These are phyloP conservation scores for Ctenochaetus hawaiiensis DNA, from an alignment of 2,797 vertebrate genomes.

Conservation along the genomic window DNA sequence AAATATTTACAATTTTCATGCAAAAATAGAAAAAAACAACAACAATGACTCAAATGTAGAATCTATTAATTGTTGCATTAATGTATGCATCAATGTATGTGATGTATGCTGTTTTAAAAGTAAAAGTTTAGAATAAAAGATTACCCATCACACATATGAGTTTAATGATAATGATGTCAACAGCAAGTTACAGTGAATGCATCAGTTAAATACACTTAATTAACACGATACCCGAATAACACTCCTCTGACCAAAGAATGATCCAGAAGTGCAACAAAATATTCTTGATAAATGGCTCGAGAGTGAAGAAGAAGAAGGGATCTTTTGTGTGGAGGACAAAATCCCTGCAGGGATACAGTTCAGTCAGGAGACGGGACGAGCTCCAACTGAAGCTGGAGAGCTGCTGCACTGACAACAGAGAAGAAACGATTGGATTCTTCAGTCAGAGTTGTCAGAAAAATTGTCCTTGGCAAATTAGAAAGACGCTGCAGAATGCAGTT, in stretches of 20 bases:
- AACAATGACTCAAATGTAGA: too few relatives aligned
- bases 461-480: background rate
- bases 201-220: background rate
- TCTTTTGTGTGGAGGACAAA: constrained; percentile 15
- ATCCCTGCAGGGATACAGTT: constrained; percentile 14
- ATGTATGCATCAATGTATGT: too few relatives aligned
- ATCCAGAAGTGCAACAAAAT: background rate
- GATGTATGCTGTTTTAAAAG: too few relatives aligned
- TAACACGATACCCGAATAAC: constrained; percentile 5
- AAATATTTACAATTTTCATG: too few relatives aligned
- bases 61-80: too few relatives aligned
- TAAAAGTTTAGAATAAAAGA: background rate
- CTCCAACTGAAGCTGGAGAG: constrained; percentile 21
- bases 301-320: background rate
- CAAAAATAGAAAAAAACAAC: too few relatives aligned
- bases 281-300: background rate
- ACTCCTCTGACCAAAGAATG: constrained; percentile 2
- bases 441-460: constrained; percentile 12
- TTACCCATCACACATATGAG: background rate
- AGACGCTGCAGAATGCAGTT: too few relatives aligned
- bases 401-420: constrained; percentile 12
- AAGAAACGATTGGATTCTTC: constrained; percentile 15
- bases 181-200: background rate
- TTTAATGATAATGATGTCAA: too few relatives aligned
- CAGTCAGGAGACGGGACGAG: background rate